These are phyloP conservation scores for Ganaspis brasiliensis DNA, from an alignment of 2,888 invertebrate genomes.

Conservation along the genomic window DNA sequence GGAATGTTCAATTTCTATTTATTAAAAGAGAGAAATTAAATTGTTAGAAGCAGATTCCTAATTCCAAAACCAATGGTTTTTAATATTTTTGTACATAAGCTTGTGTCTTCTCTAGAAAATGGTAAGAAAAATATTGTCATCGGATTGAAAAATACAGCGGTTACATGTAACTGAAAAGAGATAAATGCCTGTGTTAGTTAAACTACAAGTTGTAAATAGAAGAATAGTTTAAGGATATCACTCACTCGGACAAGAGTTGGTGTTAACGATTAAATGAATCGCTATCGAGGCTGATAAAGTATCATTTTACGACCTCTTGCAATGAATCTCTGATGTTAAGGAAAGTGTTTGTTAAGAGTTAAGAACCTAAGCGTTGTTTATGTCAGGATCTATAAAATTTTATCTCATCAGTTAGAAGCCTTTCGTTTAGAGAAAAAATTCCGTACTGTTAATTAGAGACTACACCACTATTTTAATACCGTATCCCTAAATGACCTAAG, in stretches of 20 bases:
- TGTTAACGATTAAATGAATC: constrained; percentile 20
- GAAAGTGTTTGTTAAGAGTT: constrained; percentile 6
- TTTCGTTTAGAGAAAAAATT: no score
- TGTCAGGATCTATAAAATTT: neutral
- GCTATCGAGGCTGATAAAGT: constrained; percentile 24
- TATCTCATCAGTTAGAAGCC: neutral
- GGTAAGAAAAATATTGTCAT: no score
- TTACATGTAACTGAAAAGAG: neutral
- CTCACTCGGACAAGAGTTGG: constrained; percentile 9
- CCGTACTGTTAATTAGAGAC: no score
- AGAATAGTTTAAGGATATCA: neutral
- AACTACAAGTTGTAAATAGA: constrained; percentile 2
- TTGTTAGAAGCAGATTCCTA: no score
- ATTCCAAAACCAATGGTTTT: no score
- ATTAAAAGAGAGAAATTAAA: no score
- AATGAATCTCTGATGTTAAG: neutral
- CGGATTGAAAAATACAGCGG: no score
- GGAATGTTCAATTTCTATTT: neutral
- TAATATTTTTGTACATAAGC: no score
- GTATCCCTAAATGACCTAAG: no score
- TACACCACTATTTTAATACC: no score
- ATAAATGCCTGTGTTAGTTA: neutral
- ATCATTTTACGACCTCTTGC: constrained; percentile 27
- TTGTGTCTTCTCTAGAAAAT: no score
- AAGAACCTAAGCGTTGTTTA: neutral